Evolutionary conservation across 2,888 invertebrate species (phyloP).

Genomic region (Watsonalla cultraria): DNA sequence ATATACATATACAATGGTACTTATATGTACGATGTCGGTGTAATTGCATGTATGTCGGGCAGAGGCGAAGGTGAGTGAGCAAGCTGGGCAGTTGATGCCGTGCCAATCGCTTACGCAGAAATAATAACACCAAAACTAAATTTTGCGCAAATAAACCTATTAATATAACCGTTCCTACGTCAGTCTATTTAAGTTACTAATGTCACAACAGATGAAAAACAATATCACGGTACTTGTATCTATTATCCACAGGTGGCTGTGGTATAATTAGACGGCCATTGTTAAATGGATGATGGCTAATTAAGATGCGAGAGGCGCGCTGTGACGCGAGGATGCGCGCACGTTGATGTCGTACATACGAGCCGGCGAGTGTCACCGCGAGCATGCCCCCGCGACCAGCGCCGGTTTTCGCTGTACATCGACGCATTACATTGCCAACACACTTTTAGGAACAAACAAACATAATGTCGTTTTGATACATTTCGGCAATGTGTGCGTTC

Average conservation of each 20-base stretch:
- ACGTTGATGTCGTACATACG: conserved; percentile 63
- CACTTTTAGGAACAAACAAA: neutral
- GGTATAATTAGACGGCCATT: conserved; percentile 58
- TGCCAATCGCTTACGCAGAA: conserved; percentile 58
- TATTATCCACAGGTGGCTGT: conserved; percentile 45
- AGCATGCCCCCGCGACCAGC: conserved; percentile 13
- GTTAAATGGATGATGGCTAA: conserved; percentile 46
- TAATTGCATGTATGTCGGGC: conserved; percentile 22
- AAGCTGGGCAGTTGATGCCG: conserved; percentile 43
- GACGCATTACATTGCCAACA: conserved; percentile 5
- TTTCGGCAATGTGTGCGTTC: neutral
- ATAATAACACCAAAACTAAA: conserved; percentile 22
- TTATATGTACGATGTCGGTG: neutral
- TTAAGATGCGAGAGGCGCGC: conserved; percentile 61
- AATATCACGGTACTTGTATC: conserved; percentile 21
- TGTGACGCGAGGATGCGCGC: conserved; percentile 45
- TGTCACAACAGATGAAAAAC: conserved; percentile 2
- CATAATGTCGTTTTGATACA: neutral
- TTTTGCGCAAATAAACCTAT: conserved; percentile 23
- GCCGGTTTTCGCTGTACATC: conserved; percentile 12
- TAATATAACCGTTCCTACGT: conserved; percentile 4
- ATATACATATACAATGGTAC: conserved; percentile 5
- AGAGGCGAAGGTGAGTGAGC: conserved; percentile 61
- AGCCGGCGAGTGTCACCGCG: conserved; percentile 23
- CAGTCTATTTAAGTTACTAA: neutral